Evolutionary conservation across 2,113 vertebrate species (phyloP), one percentile per base, ranked within the genome.

Genomic region (Oncorhynchus clarkii): DNA sequence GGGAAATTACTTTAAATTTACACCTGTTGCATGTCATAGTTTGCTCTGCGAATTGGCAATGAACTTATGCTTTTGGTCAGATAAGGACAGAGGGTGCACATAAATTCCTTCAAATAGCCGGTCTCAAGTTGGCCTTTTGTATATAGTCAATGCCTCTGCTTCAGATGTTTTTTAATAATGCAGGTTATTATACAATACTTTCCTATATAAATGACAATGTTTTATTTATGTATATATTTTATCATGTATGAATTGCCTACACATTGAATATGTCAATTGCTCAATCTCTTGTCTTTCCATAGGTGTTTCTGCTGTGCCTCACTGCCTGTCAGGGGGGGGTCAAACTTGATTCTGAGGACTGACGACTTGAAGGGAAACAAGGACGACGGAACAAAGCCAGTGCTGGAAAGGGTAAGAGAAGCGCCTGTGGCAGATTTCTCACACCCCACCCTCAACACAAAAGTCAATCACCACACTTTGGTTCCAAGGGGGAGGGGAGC

Each of bases 391-490:
- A 91, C 88, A 90, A 90, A 92, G 89, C 84, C 84, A 12, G 45
- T 45, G 74, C 82, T 79, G 82, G 84, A 78, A 84, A 85, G 86
- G 86, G 89, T 88, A 87, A 92, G 89, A 89, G 88, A 87, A 82
- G 79, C 87, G 86, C 76, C 82, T 76, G 85, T 88, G 88, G 86
- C 88, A 87, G 82, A 86, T 89, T 90, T 87, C 83, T 79, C 75
- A 69, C 73, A 87, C 86, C 81, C 73, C 74, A 82, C 88, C 84
- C 86, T 70, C 76, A 87, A 87, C 91, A 91, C 90, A 90, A 92
- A 91, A 91, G 90, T 92, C 89, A 91, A 88, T 78, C 88, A 74
- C 87, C 85, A 88, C 86, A 80, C 83, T 85, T 78, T 86, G 85
- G 73, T 73, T 65, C 60, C 67, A 79, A 73, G 79, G 92, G 92